Percentiles rank a stretch among this genome's conserved stretches.
These are phyloP conservation scores for Tethea ocularis DNA, from an alignment of 2,888 invertebrate genomes.

Conservation along the genomic window DNA sequence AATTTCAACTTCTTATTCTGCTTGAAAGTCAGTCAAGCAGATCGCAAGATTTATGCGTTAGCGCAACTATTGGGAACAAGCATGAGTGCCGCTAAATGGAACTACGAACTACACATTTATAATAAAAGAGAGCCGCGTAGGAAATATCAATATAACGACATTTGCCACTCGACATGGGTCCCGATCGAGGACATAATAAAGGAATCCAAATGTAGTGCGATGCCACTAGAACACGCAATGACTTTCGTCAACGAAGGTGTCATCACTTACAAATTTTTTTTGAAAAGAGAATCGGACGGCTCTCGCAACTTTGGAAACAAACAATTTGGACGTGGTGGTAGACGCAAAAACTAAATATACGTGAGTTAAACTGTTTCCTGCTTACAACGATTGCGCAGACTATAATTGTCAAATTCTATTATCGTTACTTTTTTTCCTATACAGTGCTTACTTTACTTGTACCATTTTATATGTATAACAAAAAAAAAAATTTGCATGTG, in stretches of 20 bases:
- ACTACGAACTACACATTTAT: slow-evolving; percentile 64
- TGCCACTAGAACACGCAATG: slow-evolving; percentile 43
- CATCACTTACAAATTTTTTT: slow-evolving; percentile 47
- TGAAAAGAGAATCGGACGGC: slow-evolving; percentile 30
- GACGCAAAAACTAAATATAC: slow-evolving; percentile 12
- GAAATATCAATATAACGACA: slow-evolving; percentile 50
- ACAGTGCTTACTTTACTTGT: too few species aligned
- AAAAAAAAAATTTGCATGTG: too few species aligned
- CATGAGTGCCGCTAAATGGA: slow-evolving; percentile 62
- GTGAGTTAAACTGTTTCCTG: neutral
- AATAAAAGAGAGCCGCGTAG: slow-evolving; percentile 59
- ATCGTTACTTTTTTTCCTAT: too few species aligned
- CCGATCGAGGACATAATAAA: slow-evolving; percentile 42
- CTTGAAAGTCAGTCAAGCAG: slow-evolving; percentile 40
- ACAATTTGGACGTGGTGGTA: slow-evolving; percentile 12
- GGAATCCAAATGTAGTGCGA: slow-evolving; percentile 41
- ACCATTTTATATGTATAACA: too few species aligned
- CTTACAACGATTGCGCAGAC: neutral
- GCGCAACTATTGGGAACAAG: slow-evolving; percentile 59
- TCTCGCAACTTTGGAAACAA: slow-evolving; percentile 12
- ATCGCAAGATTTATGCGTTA: slow-evolving; percentile 50
- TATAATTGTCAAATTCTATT: neutral
- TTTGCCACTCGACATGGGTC: slow-evolving; percentile 42
- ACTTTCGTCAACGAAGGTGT: slow-evolving; percentile 32
- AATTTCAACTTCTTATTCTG: slow-evolving; percentile 58